phyloP scores from a whole-genome alignment of 1,140 invertebrate species.

The Tetragonula clypearis region DNA sequence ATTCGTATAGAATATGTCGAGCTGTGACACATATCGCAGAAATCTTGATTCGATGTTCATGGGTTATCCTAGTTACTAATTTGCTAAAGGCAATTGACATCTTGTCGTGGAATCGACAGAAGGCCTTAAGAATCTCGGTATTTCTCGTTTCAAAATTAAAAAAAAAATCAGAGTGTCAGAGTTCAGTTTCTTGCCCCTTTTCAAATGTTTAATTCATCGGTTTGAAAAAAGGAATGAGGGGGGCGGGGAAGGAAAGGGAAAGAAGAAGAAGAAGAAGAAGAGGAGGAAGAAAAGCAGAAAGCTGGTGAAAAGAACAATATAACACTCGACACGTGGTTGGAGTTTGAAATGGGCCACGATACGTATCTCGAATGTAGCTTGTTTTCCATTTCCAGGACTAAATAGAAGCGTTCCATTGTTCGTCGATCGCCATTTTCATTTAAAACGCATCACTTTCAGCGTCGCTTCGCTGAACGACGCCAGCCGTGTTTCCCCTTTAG shows the following conservation, averaged over 20 bases:
- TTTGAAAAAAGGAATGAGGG: background rate
- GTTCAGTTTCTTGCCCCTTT: background rate
- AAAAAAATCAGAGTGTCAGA: background rate
- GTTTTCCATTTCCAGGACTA: constrained; percentile 28
- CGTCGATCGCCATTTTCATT: constrained; percentile 57
- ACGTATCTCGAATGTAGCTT: constrained; percentile 12
- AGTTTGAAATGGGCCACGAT: constrained; percentile 10
- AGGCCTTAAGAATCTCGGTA: too few relatives aligned
- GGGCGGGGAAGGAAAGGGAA: too few relatives aligned
- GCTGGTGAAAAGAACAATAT: background rate
- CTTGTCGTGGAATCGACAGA: too few relatives aligned
- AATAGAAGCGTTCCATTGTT: constrained; percentile 25
- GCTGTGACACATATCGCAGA: too few relatives aligned
- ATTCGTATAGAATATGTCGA: too few relatives aligned
- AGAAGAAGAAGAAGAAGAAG: background rate
- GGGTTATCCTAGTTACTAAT: too few relatives aligned
- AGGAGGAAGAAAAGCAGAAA: background rate
- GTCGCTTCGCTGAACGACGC: background rate
- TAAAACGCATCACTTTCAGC: constrained; percentile 54
- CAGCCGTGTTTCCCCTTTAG: constrained; percentile 21
- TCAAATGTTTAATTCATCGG: constrained; percentile 5
- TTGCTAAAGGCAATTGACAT: too few relatives aligned
- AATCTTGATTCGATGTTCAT: too few relatives aligned
- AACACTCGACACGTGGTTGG: background rate
- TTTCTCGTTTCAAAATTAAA: background rate